These are phyloP conservation scores for Microtus richardsoni DNA, from an alignment of 2,113 vertebrate species.

Conservation along the genomic window DNA sequence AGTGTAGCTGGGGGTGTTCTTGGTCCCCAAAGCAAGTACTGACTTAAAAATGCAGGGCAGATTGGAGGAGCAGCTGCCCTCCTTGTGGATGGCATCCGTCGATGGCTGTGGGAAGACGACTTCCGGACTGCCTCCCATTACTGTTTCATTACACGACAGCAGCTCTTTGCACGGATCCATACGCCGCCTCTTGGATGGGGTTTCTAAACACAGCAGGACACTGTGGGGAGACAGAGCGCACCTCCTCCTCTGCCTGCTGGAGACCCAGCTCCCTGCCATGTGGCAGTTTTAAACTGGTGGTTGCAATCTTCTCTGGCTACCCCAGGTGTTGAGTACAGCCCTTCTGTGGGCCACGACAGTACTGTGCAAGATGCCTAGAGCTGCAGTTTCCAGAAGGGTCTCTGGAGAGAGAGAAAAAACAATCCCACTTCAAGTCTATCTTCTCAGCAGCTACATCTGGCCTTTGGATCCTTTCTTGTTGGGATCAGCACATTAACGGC, in stretches of 20 bases:
- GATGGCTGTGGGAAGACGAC: slow-evolving; percentile 71
- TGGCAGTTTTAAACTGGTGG: background rate
- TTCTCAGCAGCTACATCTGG: background rate
- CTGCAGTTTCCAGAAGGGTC: background rate
- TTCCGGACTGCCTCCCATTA: slow-evolving; percentile 77
- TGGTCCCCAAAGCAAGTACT: slow-evolving; percentile 73
- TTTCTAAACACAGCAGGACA: slow-evolving; percentile 64
- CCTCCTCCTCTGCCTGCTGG: slow-evolving; percentile 66
- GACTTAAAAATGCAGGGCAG: slow-evolving; percentile 77
- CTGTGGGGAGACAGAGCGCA: background rate
- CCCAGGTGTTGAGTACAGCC: slow-evolving; percentile 31
- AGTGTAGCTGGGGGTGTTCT: slow-evolving; percentile 40
- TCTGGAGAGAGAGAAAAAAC: background rate
- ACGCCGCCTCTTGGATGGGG: slow-evolving; percentile 72
- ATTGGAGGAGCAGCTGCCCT: slow-evolving; percentile 81
- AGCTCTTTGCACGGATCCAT: slow-evolving; percentile 64
- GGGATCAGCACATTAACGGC: background rate
- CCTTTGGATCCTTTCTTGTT: background rate
- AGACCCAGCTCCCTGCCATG: slow-evolving; percentile 64
- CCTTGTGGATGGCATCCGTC: slow-evolving; percentile 71
- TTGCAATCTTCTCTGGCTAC: background rate
- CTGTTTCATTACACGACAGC: slow-evolving; percentile 76
- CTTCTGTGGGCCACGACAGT: background rate
- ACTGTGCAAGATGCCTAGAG: background rate
- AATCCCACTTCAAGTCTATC: background rate